Evolutionary conservation across 2,888 invertebrate genomes (phyloP).

Genomic region (Chelonus formosanus): DNA sequence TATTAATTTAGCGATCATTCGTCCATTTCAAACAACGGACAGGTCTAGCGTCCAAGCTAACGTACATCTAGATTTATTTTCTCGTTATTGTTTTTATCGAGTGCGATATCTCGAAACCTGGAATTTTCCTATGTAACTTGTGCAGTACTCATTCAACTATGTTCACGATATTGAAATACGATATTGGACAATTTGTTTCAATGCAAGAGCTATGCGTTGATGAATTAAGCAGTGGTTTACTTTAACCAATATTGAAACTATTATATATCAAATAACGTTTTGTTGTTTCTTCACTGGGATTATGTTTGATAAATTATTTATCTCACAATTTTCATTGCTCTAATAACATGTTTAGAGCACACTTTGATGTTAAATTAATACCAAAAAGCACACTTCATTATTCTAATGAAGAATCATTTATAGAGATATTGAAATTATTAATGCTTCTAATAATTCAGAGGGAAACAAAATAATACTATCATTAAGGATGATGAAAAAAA

Average conservation of each 20-base stretch:
- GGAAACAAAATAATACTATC: too few relatives aligned
- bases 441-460: too few relatives aligned
- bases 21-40: constrained; percentile 35
- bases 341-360: too few relatives aligned
- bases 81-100: constrained; percentile 26
- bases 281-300: too few relatives aligned
- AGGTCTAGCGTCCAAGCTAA: constrained; percentile 6
- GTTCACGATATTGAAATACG: constrained; percentile 19
- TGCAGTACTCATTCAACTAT: constrained; percentile 4
- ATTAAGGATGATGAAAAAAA: too few relatives aligned
- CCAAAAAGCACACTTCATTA: too few relatives aligned
- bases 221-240: constrained; percentile 1
- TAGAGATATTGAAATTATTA: too few relatives aligned
- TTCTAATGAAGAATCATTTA: too few relatives aligned
- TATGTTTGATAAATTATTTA: too few relatives aligned
- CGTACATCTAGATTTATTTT: constrained; percentile 22
- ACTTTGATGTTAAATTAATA: too few relatives aligned
- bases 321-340: too few relatives aligned
- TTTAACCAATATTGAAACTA: neutral
- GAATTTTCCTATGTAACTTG: neutral
- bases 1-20: constrained; percentile 41
- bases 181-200: constrained; percentile 24
- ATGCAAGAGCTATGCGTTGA: constrained; percentile 5
- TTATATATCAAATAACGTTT: neutral
- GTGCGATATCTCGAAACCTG: neutral